A percentile compares a stretch with the other conserved stretches of the same genome.
Evolutionary conservation across 2,113 vertebrate species (phyloP).

Genomic region (Scytalopus superciliaris): DNA sequence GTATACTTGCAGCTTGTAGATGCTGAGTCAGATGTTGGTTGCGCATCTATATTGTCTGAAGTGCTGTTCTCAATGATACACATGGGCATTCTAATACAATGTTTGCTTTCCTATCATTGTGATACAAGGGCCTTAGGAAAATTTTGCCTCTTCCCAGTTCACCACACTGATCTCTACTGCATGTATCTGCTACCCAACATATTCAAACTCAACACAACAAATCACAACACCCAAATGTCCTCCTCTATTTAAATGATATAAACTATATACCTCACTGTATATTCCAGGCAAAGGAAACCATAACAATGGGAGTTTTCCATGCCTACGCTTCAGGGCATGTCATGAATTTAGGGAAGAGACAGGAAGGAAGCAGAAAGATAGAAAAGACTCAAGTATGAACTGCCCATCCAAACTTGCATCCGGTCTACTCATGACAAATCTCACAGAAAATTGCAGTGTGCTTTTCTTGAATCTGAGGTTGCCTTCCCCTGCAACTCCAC

Average conservation of each 20-base stretch:
- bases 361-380: not conserved
- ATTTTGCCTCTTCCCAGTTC: not conserved
- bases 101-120: not conserved
- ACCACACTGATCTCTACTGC: fast-evolving
- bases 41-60: not conserved
- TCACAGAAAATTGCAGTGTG: not conserved
- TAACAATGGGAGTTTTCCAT: not conserved
- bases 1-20: not conserved
- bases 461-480: not conserved
- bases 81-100: not conserved
- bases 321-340: not conserved
- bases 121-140: not conserved
- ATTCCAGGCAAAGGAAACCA: not conserved
- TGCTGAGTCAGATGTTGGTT: not conserved
- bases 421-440: not conserved
- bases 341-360: not conserved
- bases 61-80: not conserved
- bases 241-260: not conserved
- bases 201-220: not conserved
- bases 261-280: not conserved
- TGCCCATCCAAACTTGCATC: not conserved
- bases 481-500: not conserved
- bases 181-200: fast-evolving
- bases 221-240: not conserved
- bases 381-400: not conserved